phyloP scores from a whole-genome alignment of 2,113 vertebrate genomes.

The Hippocampus abdominalis region DNA sequence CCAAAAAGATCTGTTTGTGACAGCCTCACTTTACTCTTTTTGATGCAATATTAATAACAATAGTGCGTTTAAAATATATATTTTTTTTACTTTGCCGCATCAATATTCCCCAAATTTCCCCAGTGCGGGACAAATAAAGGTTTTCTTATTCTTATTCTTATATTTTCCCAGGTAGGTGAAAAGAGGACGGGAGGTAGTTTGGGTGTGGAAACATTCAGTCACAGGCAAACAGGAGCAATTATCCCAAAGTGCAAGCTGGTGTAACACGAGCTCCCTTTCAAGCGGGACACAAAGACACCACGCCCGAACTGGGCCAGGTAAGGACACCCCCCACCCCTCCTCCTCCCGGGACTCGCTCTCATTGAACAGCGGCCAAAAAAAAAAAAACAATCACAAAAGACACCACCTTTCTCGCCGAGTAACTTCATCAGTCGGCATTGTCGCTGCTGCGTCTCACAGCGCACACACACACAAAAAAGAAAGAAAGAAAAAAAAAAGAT shows the following conservation, averaged over 20 bases:
- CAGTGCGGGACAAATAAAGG: too few species aligned
- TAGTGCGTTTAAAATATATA: too few species aligned
- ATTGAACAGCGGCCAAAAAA: conserved; percentile 29
- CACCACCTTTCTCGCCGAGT: conserved; percentile 62
- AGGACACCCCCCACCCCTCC: conserved; percentile 22
- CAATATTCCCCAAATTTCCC: too few species aligned
- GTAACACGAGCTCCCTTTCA: conserved; percentile 66
- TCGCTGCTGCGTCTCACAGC: conserved; percentile 26
- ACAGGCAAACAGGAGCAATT: not conserved
- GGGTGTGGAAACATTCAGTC: not conserved
- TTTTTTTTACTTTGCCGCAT: not conserved
- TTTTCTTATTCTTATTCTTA: too few species aligned
- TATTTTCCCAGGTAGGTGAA: not conserved
- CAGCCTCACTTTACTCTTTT: too few species aligned
- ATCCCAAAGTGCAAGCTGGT: conserved; percentile 23
- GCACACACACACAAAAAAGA: conserved; percentile 26
- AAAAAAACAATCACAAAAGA: conserved; percentile 62
- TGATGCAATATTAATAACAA: too few species aligned
- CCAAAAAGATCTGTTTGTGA: too few species aligned
- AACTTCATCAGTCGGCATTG: conserved; percentile 69
- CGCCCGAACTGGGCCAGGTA: conserved; percentile 55
- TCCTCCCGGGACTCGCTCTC: conserved; percentile 53
- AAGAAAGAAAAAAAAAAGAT: conserved; percentile 16
- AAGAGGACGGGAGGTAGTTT: not conserved
- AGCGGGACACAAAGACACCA: conserved; percentile 61